Base-by-base conservation (phyloP, 2,888 invertebrate species). In the Pristionchus maxplancki region DNA sequence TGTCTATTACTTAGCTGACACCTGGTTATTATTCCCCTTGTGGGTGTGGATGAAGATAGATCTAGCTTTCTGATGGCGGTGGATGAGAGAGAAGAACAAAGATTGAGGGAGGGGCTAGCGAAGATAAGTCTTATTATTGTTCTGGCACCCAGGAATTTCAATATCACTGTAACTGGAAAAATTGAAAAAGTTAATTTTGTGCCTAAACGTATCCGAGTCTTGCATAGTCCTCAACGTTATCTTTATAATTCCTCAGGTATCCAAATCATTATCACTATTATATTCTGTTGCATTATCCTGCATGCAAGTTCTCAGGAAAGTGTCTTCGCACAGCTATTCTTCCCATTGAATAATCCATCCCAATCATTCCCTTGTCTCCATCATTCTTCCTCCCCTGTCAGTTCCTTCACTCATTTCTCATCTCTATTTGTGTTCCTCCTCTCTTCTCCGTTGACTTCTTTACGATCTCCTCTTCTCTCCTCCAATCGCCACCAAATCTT, bases 391-490 rank as follows among this genome's bases (percentile, higher is more conserved):
- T 44, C 67, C 24, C 74, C 67, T 67, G 67, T 34, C 62, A 62
- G 34, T 17, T 74, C 74, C n/a, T 40, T 34, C n/a, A 34, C 40
- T 44, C 74, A 74, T 74, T 74, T 44, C 74, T 74, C 74, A 74
- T 74, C 74, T 74, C 44, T 74, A 74, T 74, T 74, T 74, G 74
- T 74, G 74, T 74, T 74, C 74, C n/a, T 74, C 74, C 40, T n/a
- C n/a, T 13, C 40, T n/a, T 24, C 71, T 37, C 17, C n/a, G 50
- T 34, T 50, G 28, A 82, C 82, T 82, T 50, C 34, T 50, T 58
- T 82, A 34, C 53, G 50, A 40, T 20, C 31, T 44, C 24, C 50
- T 82, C 50, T 78, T 28, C n/a, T n/a, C 50, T 82, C 82, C 20
- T n/a, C 44, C 82, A 44, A 37, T 74, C 74, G 15, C 67, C 31